Conservation (phyloP, 1,140 invertebrate genomes). For the Pteromalus puparum region DNA sequence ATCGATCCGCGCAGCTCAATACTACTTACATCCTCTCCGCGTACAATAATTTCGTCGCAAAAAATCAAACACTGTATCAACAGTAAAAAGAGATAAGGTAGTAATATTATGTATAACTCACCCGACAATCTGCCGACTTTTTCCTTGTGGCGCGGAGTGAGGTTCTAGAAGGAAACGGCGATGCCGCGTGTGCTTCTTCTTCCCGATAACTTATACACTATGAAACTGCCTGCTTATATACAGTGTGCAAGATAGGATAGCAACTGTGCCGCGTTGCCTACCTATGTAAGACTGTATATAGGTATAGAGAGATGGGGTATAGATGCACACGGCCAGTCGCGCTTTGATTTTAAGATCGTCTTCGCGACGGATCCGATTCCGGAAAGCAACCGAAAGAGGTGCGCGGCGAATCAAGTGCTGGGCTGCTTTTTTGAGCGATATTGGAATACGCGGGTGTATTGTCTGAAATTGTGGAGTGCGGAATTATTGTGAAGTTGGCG, state of each 20-base stretch:
- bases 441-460: too few species aligned
- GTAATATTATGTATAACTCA: not conserved
- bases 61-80: not conserved
- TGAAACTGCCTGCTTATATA: too few species aligned
- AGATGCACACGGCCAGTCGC: too few species aligned
- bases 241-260: not conserved
- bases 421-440: too few species aligned
- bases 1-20: not conserved
- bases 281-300: not conserved
- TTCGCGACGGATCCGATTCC: too few species aligned
- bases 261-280: constrained; percentile 10
- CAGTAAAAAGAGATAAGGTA: not conserved
- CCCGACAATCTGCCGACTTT: not conserved
- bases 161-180: not conserved
- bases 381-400: too few species aligned
- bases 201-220: not conserved
- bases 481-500: too few species aligned
- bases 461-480: too few species aligned
- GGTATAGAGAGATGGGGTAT: too few species aligned
- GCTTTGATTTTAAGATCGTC: too few species aligned
- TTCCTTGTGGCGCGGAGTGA: not conserved
- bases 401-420: too few species aligned
- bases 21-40: not conserved
- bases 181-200: constrained; percentile 1
- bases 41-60: not conserved